Percentiles rank a stretch among this genome's conserved stretches.
Evolutionary conservation across 1,140 invertebrate species (phyloP).

Genomic region (Drosophila setifemur): DNA sequence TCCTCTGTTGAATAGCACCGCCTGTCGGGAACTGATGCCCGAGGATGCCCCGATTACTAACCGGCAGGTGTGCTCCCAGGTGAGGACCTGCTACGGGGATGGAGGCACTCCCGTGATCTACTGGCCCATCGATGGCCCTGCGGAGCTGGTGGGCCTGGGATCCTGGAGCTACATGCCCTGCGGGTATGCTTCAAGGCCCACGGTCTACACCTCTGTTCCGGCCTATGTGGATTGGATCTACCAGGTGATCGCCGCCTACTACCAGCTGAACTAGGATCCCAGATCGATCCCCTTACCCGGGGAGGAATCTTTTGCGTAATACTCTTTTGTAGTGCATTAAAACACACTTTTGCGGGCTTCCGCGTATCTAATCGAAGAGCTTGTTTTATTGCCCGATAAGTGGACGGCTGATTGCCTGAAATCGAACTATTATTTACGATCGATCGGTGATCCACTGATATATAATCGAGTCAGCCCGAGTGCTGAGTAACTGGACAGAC

Average conservation of each 20-base stretch:
- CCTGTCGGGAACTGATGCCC: slow-evolving; percentile 55
- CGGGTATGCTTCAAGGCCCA: slow-evolving; percentile 85
- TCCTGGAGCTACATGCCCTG: slow-evolving; percentile 91
- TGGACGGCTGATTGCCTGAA: slow-evolving; percentile 30
- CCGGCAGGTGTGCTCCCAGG: slow-evolving; percentile 85
- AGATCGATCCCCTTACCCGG: too few species aligned
- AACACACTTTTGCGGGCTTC: background rate
- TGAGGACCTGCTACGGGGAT: slow-evolving; percentile 86
- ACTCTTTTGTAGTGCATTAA: slow-evolving; percentile 33
- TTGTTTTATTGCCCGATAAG: slow-evolving; percentile 45
- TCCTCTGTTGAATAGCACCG: slow-evolving; percentile 39
- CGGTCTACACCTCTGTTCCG: slow-evolving; percentile 88
- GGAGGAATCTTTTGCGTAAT: slow-evolving; percentile 57
- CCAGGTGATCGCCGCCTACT: slow-evolving; percentile 80
- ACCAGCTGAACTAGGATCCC: slow-evolving; percentile 53
- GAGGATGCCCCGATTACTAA: slow-evolving; percentile 53
- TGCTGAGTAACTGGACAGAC: slow-evolving; percentile 12
- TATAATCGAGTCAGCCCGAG: slow-evolving; percentile 9
- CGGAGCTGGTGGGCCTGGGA: slow-evolving; percentile 86
- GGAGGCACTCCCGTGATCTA: slow-evolving; percentile 86
- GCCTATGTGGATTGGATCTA: slow-evolving; percentile 86
- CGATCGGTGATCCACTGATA: slow-evolving; percentile 18
- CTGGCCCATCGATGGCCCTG: slow-evolving; percentile 69
- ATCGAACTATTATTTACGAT: slow-evolving; percentile 39
- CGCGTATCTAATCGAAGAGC: slow-evolving; percentile 43